These are phyloP conservation scores for Protobothrops mucrosquamatus DNA, from an alignment of 2,113 vertebrate genomes.

Conservation along the genomic window DNA sequence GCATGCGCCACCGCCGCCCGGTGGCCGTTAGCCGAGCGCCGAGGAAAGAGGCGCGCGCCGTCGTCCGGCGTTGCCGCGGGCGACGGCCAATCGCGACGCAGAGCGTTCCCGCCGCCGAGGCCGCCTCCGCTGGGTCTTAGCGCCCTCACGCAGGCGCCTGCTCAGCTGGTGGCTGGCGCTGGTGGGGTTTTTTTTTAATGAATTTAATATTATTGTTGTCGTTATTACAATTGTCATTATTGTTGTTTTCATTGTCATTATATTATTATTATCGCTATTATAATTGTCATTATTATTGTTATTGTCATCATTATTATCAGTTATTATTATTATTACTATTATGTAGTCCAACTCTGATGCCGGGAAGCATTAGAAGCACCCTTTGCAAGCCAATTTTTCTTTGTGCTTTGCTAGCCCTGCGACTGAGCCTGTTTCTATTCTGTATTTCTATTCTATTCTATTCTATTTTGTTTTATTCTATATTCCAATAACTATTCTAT, in stretches of 20 bases:
- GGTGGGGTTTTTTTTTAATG: background rate
- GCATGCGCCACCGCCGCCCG: background rate
- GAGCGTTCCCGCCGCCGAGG: background rate
- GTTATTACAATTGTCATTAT: too few species aligned
- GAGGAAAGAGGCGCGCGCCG: background rate
- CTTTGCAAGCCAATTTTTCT: background rate
- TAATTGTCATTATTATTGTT: too few species aligned
- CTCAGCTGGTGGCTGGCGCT: background rate
- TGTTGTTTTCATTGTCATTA: too few species aligned
- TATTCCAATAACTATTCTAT: too few species aligned
- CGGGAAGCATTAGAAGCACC: background rate
- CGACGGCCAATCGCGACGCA: conserved; percentile 11
- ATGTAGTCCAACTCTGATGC: background rate
- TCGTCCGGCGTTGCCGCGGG: conserved; percentile 17
- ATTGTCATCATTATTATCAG: too few species aligned
- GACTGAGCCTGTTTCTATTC: background rate
- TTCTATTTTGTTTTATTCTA: too few species aligned
- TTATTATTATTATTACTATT: too few species aligned
- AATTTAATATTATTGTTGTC: background rate
- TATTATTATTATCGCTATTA: too few species aligned
- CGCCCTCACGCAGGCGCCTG: background rate
- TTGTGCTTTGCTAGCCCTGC: background rate
- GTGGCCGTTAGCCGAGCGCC: conserved; percentile 38
- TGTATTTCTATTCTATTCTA: too few species aligned
- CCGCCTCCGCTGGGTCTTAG: conserved; percentile 5